phyloP scores from a whole-genome alignment of 1,140 invertebrate genomes.

The Drosophila erecta region DNA sequence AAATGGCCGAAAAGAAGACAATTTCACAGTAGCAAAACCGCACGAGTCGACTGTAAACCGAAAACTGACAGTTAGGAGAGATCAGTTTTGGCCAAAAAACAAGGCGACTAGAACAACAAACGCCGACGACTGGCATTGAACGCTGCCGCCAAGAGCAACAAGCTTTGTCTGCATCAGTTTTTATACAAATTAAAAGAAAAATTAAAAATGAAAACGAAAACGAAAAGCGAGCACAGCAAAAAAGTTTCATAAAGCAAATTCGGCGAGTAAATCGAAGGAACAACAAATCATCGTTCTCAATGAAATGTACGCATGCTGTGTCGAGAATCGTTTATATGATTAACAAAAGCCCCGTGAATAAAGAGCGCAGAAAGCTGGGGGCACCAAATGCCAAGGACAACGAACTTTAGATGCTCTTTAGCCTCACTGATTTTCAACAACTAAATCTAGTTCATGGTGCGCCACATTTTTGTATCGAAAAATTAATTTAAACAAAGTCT shows the following conservation, averaged over 20 bases:
- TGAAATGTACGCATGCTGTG: slow-evolving; percentile 68
- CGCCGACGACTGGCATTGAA: slow-evolving; percentile 80
- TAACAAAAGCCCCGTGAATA: slow-evolving; percentile 41
- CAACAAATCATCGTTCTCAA: slow-evolving; percentile 81
- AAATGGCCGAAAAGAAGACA: slow-evolving; percentile 66
- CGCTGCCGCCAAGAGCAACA: slow-evolving; percentile 77
- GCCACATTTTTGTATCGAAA: too few species aligned
- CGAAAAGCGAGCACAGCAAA: slow-evolving; percentile 43
- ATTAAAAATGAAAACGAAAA: slow-evolving; percentile 25
- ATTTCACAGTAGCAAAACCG: slow-evolving; percentile 64
- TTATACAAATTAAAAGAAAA: slow-evolving; percentile 75
- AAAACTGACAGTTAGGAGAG: slow-evolving; percentile 83
- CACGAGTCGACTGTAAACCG: slow-evolving; percentile 74
- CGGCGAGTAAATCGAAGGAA: slow-evolving; percentile 65
- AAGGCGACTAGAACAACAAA: slow-evolving; percentile 75
- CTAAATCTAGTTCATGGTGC: too few species aligned
- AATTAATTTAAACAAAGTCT: too few species aligned
- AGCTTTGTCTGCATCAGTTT: slow-evolving; percentile 71
- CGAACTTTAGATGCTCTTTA: slow-evolving; percentile 35
- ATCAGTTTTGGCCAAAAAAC: slow-evolving; percentile 81
- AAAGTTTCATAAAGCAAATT: slow-evolving; percentile 73
- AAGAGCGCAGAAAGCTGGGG: neutral
- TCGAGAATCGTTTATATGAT: slow-evolving; percentile 66
- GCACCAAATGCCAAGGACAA: slow-evolving; percentile 13
- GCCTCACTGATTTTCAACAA: too few species aligned